Conservation (phyloP, 2,888 invertebrate genomes). For the Heliconius erato region DNA sequence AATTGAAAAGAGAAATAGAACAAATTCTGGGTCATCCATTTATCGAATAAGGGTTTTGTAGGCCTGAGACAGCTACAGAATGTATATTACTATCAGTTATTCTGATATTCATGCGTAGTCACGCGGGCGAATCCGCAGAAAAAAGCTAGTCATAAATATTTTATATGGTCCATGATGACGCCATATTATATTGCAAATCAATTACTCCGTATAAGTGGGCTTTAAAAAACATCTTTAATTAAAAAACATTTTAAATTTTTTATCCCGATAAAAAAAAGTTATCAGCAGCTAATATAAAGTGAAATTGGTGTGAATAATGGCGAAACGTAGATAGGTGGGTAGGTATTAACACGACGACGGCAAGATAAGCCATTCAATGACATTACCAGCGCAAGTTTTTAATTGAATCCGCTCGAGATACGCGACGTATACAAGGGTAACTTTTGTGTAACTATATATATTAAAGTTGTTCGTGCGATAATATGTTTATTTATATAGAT, state of each 20-base stretch:
- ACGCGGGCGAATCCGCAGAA: no score
- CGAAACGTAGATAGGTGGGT: conserved; percentile 17
- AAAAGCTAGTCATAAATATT: no score
- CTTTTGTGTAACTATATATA: conserved; percentile 23
- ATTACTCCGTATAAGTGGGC: background rate
- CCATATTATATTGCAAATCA: background rate
- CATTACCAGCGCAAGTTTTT: conserved; percentile 35
- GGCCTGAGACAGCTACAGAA: no score
- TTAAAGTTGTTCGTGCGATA: conserved; percentile 15
- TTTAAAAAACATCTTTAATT: background rate
- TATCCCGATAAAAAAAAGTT: conserved; percentile 17
- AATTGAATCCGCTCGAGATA: conserved; percentile 37
- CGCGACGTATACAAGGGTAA: conserved; percentile 5
- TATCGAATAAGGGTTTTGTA: no score
- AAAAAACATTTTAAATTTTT: background rate
- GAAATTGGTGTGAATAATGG: conserved; percentile 36
- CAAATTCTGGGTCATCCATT: no score
- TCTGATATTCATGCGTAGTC: no score
- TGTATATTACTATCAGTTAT: no score
- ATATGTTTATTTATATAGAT: conserved; percentile 5
- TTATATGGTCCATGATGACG: background rate
- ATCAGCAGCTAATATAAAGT: conserved; percentile 33
- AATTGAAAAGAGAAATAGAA: no score
- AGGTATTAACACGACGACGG: conserved; percentile 29
- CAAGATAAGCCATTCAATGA: conserved; percentile 33